Evolutionary conservation across 2,797 vertebrate genomes (phyloP), one percentile per base, ranked within the genome.

Genomic region (Masticophis lateralis): DNA sequence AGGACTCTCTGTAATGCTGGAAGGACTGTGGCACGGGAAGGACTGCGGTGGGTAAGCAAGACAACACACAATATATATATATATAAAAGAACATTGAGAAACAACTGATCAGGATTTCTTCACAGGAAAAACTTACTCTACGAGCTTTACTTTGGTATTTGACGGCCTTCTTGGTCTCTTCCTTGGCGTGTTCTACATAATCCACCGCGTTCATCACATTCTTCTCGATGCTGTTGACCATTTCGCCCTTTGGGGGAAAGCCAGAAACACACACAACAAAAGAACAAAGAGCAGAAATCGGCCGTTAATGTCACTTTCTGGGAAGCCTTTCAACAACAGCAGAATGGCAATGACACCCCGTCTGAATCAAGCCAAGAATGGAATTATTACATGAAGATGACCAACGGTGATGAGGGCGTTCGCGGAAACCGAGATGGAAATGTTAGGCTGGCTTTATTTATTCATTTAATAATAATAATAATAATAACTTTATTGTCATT

Each of bases 201-300:
- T 99, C 99, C 0, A 96, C 96, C 0, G 99, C 98, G 13, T 98
- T 99, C 96, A 97, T 97, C n/a, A 99, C 98, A 0, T 99, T 99
- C 51, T 98, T 99, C 95, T 99, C 99, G 79, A 99, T 99, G 98
- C 98, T 99, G 98, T 99, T 98, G 90, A 99, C 98, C 99, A 99
- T 99, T 74, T 99, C 99, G 2, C 99, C 99, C 99, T 99, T 94
- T 56, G 59, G 63, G 12, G 27, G 28, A 57, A 43, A 89, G 92
- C 69, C 10, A 4, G 55, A 74, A 32, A 74, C 7, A 18, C n/a
- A 28, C 27, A 51, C 59, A 93, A 69, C 14, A 11, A 11, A 43
- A 63, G 28, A 37, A 32, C 56, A 3, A 20, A 11, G 12, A 1
- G 9, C 9, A 55, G 69, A 22, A 28, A 2, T 47, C 2, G 74